These are phyloP conservation scores for Eleginops maclovinus DNA, from an alignment of 2,113 vertebrate genomes.

Conservation along the genomic window DNA sequence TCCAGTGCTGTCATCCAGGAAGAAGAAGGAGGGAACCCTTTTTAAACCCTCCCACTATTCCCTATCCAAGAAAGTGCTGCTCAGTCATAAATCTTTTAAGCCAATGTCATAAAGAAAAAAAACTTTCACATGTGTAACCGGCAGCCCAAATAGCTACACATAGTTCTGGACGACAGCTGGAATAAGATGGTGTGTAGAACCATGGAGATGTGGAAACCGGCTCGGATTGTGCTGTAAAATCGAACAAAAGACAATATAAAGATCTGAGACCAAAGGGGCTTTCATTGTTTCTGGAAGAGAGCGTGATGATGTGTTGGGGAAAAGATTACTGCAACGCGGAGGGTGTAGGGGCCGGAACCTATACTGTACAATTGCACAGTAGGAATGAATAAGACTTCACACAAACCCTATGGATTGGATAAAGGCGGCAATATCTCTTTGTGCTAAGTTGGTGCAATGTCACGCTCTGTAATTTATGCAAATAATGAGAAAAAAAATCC, in stretches of 20 bases:
- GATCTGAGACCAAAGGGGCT: conserved; percentile 16
- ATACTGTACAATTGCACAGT: not conserved
- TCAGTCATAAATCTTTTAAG: conserved; percentile 76
- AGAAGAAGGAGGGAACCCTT: conserved; percentile 53
- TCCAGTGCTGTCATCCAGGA: conserved; percentile 51
- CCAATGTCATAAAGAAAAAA: conserved; percentile 72
- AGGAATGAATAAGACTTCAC: not conserved
- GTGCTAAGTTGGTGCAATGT: conserved; percentile 66
- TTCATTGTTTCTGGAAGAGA: conserved; percentile 21
- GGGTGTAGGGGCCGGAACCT: conserved; percentile 10
- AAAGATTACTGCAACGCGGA: conserved; percentile 35
- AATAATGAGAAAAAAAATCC: conserved; percentile 31
- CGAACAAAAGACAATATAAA: conserved; percentile 29
- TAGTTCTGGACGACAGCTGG: conserved; percentile 53
- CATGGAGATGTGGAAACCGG: not conserved
- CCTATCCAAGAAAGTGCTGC: conserved; percentile 57
- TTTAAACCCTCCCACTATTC: conserved; percentile 46
- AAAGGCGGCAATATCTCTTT: conserved; percentile 14
- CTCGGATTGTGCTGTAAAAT: conserved; percentile 49
- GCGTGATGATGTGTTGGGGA: conserved; percentile 16
- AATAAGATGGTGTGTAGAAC: conserved; percentile 22
- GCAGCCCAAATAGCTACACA: conserved; percentile 59
- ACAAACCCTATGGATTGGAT: conserved; percentile 6
- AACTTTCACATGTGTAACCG: conserved; percentile 75
- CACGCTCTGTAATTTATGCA: conserved; percentile 61